Base-by-base conservation (phyloP, 2,797 vertebrate genomes). In the Labroides dimidiatus region DNA sequence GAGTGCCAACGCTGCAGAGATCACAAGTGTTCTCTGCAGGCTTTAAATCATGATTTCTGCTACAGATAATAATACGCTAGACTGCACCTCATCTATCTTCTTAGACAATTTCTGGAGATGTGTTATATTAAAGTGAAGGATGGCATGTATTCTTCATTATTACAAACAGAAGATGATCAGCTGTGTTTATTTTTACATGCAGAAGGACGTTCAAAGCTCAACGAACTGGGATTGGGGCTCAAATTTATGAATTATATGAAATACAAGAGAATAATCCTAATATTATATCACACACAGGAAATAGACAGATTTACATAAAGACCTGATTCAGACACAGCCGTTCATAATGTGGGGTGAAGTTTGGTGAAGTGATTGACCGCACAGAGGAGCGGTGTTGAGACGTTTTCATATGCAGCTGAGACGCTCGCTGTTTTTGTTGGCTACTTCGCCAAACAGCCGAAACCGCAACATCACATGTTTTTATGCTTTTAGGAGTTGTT, bases 1-100 rank as follows among this genome's bases (percentile, higher is more conserved):
- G 54, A 65, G 58, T 80, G 77, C 79, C 73, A 87, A 53, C 54
- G 56, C 17, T 65, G 42, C 44, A 30, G 63, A 60, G 63, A 79
- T 78, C 78, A 81, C 50, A 79, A 23, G 53, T 68, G 15, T 63
- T 73, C 64, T 73, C 68, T 55, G 48, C 49, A 27, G 20, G 19
- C 48, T 56, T 70, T 82, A 75, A 80, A 85, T 71, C 62, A 77
- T 63, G 42, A 41, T 75, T 61, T 68, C 57, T 78, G 44, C 55
- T 57, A 52, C 24, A 53, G 70, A 81, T 70, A 56, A 76, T 69
- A 45, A 19, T 56, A 77, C 48, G 30, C 43, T 56, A 33, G 75
- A 49, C 61, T 64, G 24, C 41, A 62, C 39, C 45, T 20, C 59
- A 80, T 81, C 51, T 57, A 65, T 81, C 58, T 72, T 80, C 48